Evolutionary conservation across 1,140 invertebrate genomes (phyloP).

Genomic region (Lucilia cuprina): DNA sequence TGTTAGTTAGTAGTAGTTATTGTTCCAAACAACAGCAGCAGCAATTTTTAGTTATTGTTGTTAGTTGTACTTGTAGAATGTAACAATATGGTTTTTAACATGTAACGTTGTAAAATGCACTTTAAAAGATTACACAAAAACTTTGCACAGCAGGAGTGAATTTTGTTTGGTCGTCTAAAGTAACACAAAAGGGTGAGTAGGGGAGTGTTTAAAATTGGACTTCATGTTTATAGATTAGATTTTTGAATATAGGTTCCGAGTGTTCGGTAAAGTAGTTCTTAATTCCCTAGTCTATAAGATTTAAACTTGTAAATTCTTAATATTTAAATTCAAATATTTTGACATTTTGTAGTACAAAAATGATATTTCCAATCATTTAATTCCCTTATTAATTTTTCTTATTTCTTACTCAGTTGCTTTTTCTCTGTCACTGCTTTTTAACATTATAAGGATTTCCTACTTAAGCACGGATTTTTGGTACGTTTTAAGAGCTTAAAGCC

Average conservation of each 20-base stretch:
- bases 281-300: too few relatives aligned
- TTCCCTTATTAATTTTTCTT: too few relatives aligned
- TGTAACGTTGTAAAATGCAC: constrained; percentile 2
- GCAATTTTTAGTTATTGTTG: background rate
- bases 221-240: background rate
- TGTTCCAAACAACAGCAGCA: background rate
- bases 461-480: constrained; percentile 27
- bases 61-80: background rate
- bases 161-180: background rate
- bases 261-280: too few relatives aligned
- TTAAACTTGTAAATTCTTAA: too few relatives aligned
- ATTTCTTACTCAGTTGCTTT: too few relatives aligned
- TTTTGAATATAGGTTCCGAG: background rate
- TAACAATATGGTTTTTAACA: constrained; percentile 25
- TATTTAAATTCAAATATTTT: too few relatives aligned
- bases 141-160: background rate
- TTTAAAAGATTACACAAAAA: background rate
- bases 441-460: constrained; percentile 3
- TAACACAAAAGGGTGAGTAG: too few relatives aligned
- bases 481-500: constrained; percentile 14
- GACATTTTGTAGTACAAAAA: too few relatives aligned
- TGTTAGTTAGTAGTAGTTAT: constrained; percentile 9
- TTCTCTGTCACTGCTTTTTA: background rate
- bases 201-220: too few relatives aligned
- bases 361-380: too few relatives aligned